phyloP scores from a whole-genome alignment of 2,888 invertebrate genomes.

The Seira sanloemensis region DNA sequence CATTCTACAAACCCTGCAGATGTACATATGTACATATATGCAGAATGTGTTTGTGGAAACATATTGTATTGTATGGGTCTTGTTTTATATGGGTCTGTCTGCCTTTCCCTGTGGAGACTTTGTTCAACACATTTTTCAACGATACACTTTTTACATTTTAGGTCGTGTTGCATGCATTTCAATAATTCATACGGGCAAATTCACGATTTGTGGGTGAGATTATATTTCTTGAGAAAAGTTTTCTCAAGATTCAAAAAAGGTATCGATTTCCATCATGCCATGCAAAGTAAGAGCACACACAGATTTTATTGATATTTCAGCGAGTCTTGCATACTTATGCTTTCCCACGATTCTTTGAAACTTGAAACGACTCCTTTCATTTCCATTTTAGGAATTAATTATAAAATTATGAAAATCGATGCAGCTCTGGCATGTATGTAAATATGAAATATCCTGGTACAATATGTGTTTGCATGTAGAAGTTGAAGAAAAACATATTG shows the following conservation, averaged over 20 bases:
- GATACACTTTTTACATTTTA: neutral
- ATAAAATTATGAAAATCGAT: no score
- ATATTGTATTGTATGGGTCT: no score
- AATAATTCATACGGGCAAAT: conserved; percentile 18
- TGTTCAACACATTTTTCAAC: no score
- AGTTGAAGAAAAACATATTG: neutral
- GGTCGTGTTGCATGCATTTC: neutral
- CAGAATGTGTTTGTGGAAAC: conserved; percentile 24
- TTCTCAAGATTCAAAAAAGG: neutral
- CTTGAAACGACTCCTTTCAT: no score
- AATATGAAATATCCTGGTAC: no score
- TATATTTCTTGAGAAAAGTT: no score
- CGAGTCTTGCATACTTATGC: neutral
- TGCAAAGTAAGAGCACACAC: neutral
- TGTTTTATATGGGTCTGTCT: no score
- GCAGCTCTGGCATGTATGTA: no score
- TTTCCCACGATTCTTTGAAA: neutral
- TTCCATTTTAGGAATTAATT: no score
- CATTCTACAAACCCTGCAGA: conserved; percentile 20
- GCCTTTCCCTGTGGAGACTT: no score
- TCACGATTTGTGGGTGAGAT: neutral
- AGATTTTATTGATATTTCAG: no score
- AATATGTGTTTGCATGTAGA: no score
- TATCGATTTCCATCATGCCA: conserved; percentile 4
- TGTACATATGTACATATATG: neutral